Evolutionary conservation across 2,113 vertebrate genomes (phyloP).

Genomic region (Clarias gariepinus): DNA sequence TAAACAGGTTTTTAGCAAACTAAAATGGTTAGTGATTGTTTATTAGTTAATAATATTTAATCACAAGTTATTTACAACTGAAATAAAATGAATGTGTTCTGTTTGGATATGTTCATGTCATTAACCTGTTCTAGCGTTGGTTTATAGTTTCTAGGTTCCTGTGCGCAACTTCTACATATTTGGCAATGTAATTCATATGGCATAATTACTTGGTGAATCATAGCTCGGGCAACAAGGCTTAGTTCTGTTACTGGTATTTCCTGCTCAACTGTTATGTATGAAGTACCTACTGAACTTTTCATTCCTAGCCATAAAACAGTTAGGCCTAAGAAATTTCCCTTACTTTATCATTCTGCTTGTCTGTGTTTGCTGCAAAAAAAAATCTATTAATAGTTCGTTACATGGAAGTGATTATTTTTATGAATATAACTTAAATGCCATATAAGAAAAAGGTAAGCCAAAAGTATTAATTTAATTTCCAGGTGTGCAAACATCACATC

Average conservation of each 20-base stretch:
- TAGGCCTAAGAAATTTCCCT: neutral
- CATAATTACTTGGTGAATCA: constrained; percentile 33
- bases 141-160: neutral
- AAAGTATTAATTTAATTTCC: neutral
- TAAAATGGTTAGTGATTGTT: neutral
- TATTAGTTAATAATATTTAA: neutral
- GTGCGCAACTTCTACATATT: neutral
- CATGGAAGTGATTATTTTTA: neutral
- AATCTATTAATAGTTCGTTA: neutral
- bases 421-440: neutral
- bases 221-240: constrained; percentile 9
- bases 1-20: neutral
- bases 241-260: neutral
- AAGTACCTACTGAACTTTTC: neutral
- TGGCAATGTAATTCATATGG: neutral
- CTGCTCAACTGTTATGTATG: neutral
- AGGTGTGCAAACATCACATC: neutral
- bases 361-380: neutral
- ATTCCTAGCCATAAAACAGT: neutral
- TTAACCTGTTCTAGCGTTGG: neutral
- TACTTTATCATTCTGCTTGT: neutral
- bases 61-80: neutral
- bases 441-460: neutral
- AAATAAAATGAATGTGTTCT: neutral
- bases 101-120: neutral